Base-by-base conservation (phyloP, 2,797 vertebrate species). In the Coilia nasus region DNA sequence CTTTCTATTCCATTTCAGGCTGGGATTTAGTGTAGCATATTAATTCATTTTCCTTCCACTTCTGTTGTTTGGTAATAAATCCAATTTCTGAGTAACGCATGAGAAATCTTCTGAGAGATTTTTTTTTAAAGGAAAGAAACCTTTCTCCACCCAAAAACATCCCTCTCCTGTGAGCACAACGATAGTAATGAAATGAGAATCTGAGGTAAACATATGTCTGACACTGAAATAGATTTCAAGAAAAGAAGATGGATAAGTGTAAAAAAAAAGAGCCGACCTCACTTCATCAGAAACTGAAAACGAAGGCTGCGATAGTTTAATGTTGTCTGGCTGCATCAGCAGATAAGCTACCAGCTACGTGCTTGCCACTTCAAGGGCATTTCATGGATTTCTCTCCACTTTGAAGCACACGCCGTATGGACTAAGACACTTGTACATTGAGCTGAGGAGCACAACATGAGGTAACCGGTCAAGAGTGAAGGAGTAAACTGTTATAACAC, bases 11-110 rank as follows among this genome's bases (percentile, higher is more conserved):
- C 71, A 78, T 78, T 78, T 78, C 71, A 21, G 17, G 35, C 35
- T 15, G 67, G 67, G 35, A 17, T 78, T 78, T 41, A 75, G 67
- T 2, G 67, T 75, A 35, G 28, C 64, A 71, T 71, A 71, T 35
- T 31, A 31, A 44, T 78, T 84, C 19, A 0, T 17, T 78, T 78
- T 78, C 31, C 71, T 78, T 78, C 35, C 35, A 41, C 6, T 78
- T 78, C 71, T 78, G 71, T 78, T 78, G 71, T 78, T 78, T 78
- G 31, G 71, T 78, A 78, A 78, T 78, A 21, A 78, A 78, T 78
- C 17, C 71, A 78, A 78, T 78, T 78, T 78, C 35, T 41, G 35
- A 78, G 71, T 78, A 78, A 78, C 23, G 71, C 71, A 41, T 78
- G 71, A 41, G 31, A 78, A 78, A 78, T 78, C 71, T 78, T 6